Base-by-base conservation (phyloP, 2,797 vertebrate species). In the Margarornis squamiger region DNA sequence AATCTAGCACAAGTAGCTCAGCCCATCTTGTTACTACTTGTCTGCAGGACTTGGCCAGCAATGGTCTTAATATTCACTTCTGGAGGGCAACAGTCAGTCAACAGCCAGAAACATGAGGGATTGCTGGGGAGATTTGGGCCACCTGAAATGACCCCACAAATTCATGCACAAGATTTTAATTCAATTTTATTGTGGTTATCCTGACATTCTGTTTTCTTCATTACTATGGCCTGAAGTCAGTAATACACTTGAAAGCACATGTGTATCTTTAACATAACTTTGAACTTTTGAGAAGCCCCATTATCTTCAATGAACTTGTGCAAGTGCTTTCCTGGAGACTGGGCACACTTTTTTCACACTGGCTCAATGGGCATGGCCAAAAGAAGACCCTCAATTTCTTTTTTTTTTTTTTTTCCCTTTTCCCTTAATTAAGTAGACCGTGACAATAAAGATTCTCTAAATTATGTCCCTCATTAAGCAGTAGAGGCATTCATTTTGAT, bases 391-490 rank as follows among this genome's bases (percentile, higher is more conserved):
- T 82, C 14, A 3, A 3, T 70, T 58, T 34, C 18, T 34, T 67
- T 10, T 11, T n/a, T 29, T 11, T 34, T 11, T n/a, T 21, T 23
- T 51, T 17, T 12, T 7, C 7, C 14, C 39, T 24, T 18, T 54
- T 85, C 77, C 85, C 87, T 77, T 10, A 70, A 82, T 89, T 89
- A 89, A 61, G 16, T 59, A 58, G 52, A 91, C 46, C 57, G 58
- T 68, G 72, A 90, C 88, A 92, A 38, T 78, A 81, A 72, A 75
- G 41, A 90, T 68, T 55, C 30, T 72, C 65, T 75, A 70, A 92
- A 78, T 94, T 55, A 63, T 12, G n/a, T 49, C 75, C 46, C 61
- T 63, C 73, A 75, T 96, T 92, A 94, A 65, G 54, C 57, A 88
- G 51, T 1, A 51, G 62, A 90, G 32, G 10, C 36, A 62, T 68